Base-by-base conservation (phyloP, 2,113 vertebrate species). In the Triplophysa tibetana region DNA sequence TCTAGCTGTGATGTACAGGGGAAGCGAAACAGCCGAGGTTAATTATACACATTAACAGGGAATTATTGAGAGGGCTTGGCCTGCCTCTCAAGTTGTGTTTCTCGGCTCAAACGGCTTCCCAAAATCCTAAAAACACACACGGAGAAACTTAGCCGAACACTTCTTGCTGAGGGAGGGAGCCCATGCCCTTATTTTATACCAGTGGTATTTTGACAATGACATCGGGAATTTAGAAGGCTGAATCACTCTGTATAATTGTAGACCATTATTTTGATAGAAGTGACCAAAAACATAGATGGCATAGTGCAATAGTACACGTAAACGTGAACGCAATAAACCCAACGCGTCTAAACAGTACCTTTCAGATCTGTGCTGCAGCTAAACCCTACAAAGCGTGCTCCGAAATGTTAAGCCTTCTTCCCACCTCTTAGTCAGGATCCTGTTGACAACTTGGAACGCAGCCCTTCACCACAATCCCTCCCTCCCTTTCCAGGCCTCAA, bases 351-450 rank as follows among this genome's bases (percentile, higher is more conserved):
- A 70, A 75, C 85, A 78, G 73, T 67, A 86, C 68, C 80, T 81
- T 64, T 85, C 81, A 87, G 69, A 82, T 63, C 83, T 65, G 62
- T 80, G 82, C 77, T 70, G 70, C 82, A 58, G 82, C 68, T 48
- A 70, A 79, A 19, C 41, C 23, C 68, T 74, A 80, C 67, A 80
- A 83, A 81, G 79, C 64, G 67, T 73, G 62, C 50, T 72, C 62
- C n/a, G 61, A 75, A 52, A 79, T 81, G 86, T 81, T 81, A 81
- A 81, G 65, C 79, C 69, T 61, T 54, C 77, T 70, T 86, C 80
- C 83, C 82, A 85, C 85, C 85, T 81, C 82, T 87, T 86, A 84
- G 84, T 85, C 86, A 87, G 78, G 76, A 87, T 85, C 85, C 82
- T 79, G 78, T 84, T 84, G 84, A 86, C 85, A 86, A 83, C 85